These are phyloP conservation scores for Formicarius rufipectus DNA, from an alignment of 2,113 vertebrate species.

Conservation along the genomic window DNA sequence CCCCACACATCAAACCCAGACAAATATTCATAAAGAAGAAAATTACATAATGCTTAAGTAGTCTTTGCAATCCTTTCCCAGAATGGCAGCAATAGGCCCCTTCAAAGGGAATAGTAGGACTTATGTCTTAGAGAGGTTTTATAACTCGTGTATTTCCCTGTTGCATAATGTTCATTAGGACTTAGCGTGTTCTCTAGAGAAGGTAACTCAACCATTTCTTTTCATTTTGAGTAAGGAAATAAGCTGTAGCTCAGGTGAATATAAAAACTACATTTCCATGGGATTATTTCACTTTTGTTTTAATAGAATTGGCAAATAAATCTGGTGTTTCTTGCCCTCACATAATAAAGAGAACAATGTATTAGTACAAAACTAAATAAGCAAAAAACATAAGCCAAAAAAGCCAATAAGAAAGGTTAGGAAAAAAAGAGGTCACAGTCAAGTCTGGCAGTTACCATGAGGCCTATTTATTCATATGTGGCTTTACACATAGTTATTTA, in stretches of 20 bases:
- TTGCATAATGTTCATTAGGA: background rate
- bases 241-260: background rate
- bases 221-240: background rate
- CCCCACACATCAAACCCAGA: background rate
- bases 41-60: background rate
- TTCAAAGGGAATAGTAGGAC: background rate
- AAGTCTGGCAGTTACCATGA: background rate
- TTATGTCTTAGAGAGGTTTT: background rate
- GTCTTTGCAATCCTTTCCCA: background rate
- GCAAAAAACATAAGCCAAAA: background rate
- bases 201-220: background rate
- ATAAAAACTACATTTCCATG: background rate
- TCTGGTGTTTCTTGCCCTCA: background rate
- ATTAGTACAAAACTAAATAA: background rate
- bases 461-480: background rate
- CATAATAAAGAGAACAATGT: background rate
- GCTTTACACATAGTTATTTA: background rate
- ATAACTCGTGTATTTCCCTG: background rate
- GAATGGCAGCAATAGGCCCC: background rate
- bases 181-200: background rate
- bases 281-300: background rate
- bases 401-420: background rate
- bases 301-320: background rate
- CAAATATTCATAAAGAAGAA: background rate
- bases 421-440: background rate